phyloP scores from a whole-genome alignment of 1,140 invertebrate species.

The Trypoxylus dichotomus region DNA sequence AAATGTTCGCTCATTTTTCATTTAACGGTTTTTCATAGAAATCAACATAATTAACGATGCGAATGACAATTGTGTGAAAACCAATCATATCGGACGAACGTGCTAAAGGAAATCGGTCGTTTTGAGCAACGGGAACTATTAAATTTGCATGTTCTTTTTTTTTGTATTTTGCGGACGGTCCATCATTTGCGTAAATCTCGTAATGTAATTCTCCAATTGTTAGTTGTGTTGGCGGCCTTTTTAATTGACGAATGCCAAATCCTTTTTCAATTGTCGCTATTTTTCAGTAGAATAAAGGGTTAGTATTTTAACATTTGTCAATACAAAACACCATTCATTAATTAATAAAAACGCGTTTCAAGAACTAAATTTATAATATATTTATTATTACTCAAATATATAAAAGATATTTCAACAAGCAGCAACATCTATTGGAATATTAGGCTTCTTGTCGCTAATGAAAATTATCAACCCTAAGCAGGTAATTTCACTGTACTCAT shows the following conservation, averaged over 20 bases:
- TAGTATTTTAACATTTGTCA: not conserved
- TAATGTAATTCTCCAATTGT: no score
- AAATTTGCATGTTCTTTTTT: no score
- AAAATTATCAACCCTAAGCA: no score
- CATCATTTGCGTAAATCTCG: not conserved
- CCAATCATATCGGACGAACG: not conserved
- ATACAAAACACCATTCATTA: not conserved
- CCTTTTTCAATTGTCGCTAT: not conserved
- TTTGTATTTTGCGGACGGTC: not conserved
- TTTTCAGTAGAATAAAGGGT: not conserved
- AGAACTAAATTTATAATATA: no score
- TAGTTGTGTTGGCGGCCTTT: no score
- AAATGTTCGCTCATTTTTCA: not conserved
- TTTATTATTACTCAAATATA: no score
- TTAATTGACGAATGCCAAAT: not conserved
- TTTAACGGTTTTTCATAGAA: not conserved
- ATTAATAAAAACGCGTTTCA: not conserved
- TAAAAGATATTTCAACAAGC: no score
- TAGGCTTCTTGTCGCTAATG: no score
- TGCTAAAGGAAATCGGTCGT: not conserved
- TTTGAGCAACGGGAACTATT: not conserved
- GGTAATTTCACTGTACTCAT: no score
- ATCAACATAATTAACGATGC: not conserved
- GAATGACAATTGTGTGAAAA: not conserved
- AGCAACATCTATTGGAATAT: no score